phyloP scores from a whole-genome alignment of 2,113 vertebrate species.

The Notiomystis cincta region DNA sequence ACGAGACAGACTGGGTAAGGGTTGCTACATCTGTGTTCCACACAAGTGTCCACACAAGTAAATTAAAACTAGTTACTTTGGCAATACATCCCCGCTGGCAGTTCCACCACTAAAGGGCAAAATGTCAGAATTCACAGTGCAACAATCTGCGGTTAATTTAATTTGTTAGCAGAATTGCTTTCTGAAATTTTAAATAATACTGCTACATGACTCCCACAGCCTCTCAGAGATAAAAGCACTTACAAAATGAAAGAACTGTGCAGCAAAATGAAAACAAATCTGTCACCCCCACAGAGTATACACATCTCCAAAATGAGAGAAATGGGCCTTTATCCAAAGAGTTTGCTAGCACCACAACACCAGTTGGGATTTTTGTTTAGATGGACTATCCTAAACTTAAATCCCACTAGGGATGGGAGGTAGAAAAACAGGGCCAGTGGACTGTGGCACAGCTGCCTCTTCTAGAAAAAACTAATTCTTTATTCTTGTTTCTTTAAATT shows the following conservation, averaged over 20 bases:
- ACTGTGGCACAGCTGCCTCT: neutral
- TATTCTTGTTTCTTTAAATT: neutral
- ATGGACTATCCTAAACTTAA: neutral
- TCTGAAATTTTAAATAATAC: conserved; percentile 4
- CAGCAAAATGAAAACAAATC: neutral
- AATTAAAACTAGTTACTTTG: neutral
- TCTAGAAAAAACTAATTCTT: neutral
- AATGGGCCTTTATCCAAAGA: neutral
- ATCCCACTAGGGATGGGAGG: neutral
- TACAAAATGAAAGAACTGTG: neutral
- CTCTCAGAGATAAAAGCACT: neutral
- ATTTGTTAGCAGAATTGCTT: neutral
- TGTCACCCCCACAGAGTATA: neutral
- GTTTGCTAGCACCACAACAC: neutral
- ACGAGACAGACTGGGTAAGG: neutral
- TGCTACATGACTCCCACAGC: neutral
- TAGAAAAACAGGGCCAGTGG: neutral
- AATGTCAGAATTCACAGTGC: neutral
- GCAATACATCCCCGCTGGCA: neutral
- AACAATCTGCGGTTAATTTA: neutral
- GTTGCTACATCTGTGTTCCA: neutral
- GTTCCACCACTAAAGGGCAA: neutral
- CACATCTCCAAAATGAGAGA: neutral
- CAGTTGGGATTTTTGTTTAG: neutral
- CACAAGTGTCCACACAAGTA: neutral